Evolutionary conservation across 1,140 invertebrate genomes (phyloP), one percentile per base, ranked within the genome.

Genomic region (Eulimnadia texana): DNA sequence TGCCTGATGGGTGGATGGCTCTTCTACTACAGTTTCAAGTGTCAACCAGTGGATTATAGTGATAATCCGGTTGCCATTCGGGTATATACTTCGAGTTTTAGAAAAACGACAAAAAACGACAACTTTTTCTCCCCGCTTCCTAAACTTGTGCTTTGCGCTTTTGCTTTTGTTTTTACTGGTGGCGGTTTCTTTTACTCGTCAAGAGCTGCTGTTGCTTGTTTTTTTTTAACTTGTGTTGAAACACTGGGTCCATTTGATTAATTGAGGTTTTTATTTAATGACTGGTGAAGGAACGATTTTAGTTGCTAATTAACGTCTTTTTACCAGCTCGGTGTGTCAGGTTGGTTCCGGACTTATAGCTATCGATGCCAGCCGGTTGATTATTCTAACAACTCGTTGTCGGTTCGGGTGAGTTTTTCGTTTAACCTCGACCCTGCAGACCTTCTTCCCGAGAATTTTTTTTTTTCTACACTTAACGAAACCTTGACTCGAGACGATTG

Each of bases 41-140:
- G 90, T 74, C 87, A 94, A 74, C 86, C 88, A 10, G 88, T 93
- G 64, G 86, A 89, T 72, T 90, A 92, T 76, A 82, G 82, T 16
- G 76, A 81, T 70, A 82, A 80, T 71, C 80, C 84, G 20, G 78
- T 78, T 65, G 86, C 87, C 57, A 75, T 87, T 72, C 80, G 86
- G 79, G 89, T 93, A 82, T 87, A 22, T 50, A 50, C 29, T 50
- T 16, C 29, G 3, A 33, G 27, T 56, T 55, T 60, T 29, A 23
- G n/a, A n/a, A n/a, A n/a, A n/a, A n/a, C n/a, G n/a, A n/a, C n/a
- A n/a, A 47, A 33, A 27, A 49, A 22, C 56, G 28, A 13, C 29
- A 16, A 51, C 50, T 25, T 50, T 23, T 27, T 52, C 33, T 24
- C 23, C 51, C 27, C n/a, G n/a, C n/a, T n/a, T n/a, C n/a, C n/a